A percentile compares a stretch with the other conserved stretches of the same genome.
phyloP scores from a whole-genome alignment of 2,888 invertebrate genomes.

The Andricus curvator region DNA sequence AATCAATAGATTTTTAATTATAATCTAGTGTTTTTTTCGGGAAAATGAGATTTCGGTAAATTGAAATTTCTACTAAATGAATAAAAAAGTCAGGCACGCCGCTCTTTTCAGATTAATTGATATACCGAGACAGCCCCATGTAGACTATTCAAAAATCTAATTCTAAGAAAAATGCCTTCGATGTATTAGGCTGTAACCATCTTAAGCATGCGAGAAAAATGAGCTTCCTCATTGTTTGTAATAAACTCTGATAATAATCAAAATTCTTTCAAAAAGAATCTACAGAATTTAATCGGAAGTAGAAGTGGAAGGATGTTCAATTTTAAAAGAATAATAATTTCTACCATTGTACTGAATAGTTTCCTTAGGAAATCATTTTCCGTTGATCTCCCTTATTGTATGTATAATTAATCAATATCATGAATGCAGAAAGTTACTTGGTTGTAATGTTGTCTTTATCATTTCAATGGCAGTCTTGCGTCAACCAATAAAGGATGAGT shows the following conservation, averaged over 20 bases:
- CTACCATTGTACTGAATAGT: not conserved
- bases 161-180: too few relatives aligned
- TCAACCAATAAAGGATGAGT: constrained; percentile 33
- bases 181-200: too few relatives aligned
- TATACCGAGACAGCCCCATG: too few relatives aligned
- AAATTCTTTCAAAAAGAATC: not conserved
- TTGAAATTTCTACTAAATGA: too few relatives aligned
- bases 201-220: too few relatives aligned
- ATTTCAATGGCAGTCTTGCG: constrained; percentile 34
- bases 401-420: constrained; percentile 17
- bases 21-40: too few relatives aligned
- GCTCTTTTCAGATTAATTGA: too few relatives aligned
- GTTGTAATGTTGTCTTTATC: constrained; percentile 31
- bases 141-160: too few relatives aligned
- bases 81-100: too few relatives aligned
- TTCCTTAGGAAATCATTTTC: not conserved
- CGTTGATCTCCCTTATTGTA: constrained; percentile 1
- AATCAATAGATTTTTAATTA: too few relatives aligned
- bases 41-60: too few relatives aligned
- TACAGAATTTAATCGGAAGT: not conserved
- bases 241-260: not conserved
- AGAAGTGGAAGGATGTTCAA: not conserved
- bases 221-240: not conserved
- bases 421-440: constrained; percentile 29
- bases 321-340: not conserved